Evolutionary conservation across 2,888 invertebrate species (phyloP).

Genomic region (Patella ulyssiponensis): DNA sequence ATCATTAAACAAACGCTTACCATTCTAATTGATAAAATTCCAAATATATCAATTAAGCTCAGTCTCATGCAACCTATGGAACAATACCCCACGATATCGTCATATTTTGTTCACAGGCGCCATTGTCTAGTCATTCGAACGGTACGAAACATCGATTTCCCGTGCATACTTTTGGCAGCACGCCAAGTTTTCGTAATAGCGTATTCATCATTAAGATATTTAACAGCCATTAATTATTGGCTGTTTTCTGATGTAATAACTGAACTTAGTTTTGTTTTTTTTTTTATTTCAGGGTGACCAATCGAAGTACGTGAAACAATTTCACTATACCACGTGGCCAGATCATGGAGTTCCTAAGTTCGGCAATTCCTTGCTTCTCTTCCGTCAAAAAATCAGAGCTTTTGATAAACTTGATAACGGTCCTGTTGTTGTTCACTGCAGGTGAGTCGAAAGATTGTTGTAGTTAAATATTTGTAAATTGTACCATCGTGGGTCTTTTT

Average conservation of each 20-base stretch:
- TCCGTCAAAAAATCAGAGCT: conserved; percentile 67
- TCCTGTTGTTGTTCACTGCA: conserved; percentile 64
- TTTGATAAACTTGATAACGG: conserved; percentile 64
- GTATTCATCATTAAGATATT: neutral
- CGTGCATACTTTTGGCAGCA: neutral
- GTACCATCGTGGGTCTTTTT: too few relatives aligned
- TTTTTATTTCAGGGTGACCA: conserved; percentile 52
- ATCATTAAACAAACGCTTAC: too few relatives aligned
- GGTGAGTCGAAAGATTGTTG: conserved; percentile 36
- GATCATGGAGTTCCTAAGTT: conserved; percentile 69
- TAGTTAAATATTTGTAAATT: too few relatives aligned
- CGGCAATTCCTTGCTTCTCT: conserved; percentile 65
- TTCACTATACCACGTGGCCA: conserved; percentile 72
- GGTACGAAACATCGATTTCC: neutral
- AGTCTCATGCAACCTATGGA: too few relatives aligned
- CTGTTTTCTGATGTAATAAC: neutral
- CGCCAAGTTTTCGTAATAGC: too few relatives aligned
- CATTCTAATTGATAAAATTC: too few relatives aligned
- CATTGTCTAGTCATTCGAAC: neutral
- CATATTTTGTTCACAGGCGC: too few relatives aligned
- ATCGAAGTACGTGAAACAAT: conserved; percentile 64
- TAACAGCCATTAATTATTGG: neutral
- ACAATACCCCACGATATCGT: too few relatives aligned
- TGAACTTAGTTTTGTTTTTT: neutral
- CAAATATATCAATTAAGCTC: too few relatives aligned